Percentiles rank a stretch among this genome's conserved stretches.
Conservation (phyloP, 2,113 vertebrate genomes). For the Turdus rufiventris region DNA sequence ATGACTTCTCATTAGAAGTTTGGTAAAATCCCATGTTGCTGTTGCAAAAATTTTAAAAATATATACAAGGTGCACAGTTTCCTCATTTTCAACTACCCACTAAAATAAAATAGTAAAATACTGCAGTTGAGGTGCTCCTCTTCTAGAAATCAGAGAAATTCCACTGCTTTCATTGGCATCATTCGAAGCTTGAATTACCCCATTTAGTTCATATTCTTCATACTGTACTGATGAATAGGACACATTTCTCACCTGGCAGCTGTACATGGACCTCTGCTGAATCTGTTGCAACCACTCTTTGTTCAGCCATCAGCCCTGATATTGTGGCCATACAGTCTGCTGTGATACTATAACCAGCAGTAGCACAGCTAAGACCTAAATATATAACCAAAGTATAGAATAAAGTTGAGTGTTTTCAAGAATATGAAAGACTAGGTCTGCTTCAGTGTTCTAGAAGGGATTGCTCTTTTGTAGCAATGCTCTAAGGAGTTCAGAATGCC, state of each 20-base stretch:
- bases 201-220: not conserved
- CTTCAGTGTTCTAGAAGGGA: not conserved
- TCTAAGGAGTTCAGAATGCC: not conserved
- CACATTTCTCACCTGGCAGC: not conserved
- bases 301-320: not conserved
- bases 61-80: not conserved
- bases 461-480: not conserved
- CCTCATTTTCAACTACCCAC: not conserved
- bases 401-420: not conserved
- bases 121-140: not conserved
- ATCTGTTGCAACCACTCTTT: not conserved
- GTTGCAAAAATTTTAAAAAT: not conserved
- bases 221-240: not conserved
- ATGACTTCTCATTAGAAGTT: constrained; percentile 12
- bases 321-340: not conserved
- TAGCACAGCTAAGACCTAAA: not conserved
- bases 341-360: not conserved
- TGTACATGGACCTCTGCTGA: not conserved
- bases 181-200: not conserved
- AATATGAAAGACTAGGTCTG: not conserved
- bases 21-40: not conserved
- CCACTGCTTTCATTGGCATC: not conserved
- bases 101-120: constrained; percentile 22
- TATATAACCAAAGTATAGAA: too few species aligned
- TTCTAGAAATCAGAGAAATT: constrained; percentile 26